Conservation (phyloP, 1,140 invertebrate species). For the Lordiphosa mommai region DNA sequence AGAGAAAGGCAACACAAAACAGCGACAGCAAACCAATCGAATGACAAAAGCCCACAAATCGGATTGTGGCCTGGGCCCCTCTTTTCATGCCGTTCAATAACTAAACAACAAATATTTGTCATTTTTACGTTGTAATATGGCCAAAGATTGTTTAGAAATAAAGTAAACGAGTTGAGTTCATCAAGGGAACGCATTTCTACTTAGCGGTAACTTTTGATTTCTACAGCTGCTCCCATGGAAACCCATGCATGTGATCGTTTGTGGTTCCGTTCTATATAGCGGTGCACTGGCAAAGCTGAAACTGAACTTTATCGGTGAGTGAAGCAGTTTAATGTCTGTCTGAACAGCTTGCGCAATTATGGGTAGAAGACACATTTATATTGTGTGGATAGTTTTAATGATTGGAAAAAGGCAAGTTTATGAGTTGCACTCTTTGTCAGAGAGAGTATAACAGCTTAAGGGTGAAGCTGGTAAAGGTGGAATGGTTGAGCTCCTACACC, state of each 20-base stretch:
- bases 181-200: constrained; percentile 22
- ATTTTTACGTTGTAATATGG: constrained; percentile 60
- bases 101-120: constrained; percentile 72
- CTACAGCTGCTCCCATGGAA: constrained; percentile 22
- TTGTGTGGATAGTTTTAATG: too few species aligned
- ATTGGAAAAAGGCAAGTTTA: too few species aligned
- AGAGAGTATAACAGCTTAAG: too few species aligned
- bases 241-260: background rate
- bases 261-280: constrained; percentile 44
- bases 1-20: constrained; percentile 66
- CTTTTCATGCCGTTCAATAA: constrained; percentile 68
- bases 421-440: too few species aligned
- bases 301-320: background rate
- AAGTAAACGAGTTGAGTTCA: constrained; percentile 13
- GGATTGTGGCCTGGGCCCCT: constrained; percentile 59
- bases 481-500: too few species aligned
- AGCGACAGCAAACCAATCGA: constrained; percentile 61
- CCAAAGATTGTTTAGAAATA: constrained; percentile 34
- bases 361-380: too few species aligned
- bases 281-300: constrained; percentile 19
- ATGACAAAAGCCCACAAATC: constrained; percentile 70
- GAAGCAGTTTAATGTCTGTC: too few species aligned
- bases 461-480: too few species aligned
- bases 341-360: too few species aligned
- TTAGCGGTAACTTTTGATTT: constrained; percentile 68